Evolutionary conservation across 2,888 invertebrate species (phyloP).

Genomic region (Melolontha melolontha): DNA sequence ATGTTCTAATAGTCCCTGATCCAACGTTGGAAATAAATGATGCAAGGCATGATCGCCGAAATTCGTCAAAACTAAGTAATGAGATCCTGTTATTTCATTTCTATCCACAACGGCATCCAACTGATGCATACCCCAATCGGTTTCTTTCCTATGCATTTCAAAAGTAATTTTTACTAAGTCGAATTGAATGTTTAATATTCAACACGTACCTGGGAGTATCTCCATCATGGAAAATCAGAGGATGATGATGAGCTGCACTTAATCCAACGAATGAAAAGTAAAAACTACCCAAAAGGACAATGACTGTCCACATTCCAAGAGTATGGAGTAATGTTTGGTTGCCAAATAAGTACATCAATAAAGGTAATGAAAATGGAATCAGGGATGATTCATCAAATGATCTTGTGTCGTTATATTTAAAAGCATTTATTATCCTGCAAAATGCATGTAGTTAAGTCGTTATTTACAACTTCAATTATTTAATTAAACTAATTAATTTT

Average conservation of each 20-base stretch:
- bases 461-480: too few relatives aligned
- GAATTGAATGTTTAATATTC: neutral
- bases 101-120: slow-evolving; percentile 81
- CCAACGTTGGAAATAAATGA: slow-evolving; percentile 84
- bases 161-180: slow-evolving; percentile 50
- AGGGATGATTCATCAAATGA: slow-evolving; percentile 62
- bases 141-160: slow-evolving; percentile 57
- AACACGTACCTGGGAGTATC: slow-evolving; percentile 71
- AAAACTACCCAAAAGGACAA: slow-evolving; percentile 70
- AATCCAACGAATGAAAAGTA: slow-evolving; percentile 73
- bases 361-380: slow-evolving; percentile 48
- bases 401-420: slow-evolving; percentile 18
- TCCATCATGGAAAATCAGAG: slow-evolving; percentile 81
- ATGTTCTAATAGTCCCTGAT: slow-evolving; percentile 78
- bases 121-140: slow-evolving; percentile 84
- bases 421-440: slow-evolving; percentile 13
- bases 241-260: slow-evolving; percentile 83
- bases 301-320: slow-evolving; percentile 69
- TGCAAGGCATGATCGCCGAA: slow-evolving; percentile 85
- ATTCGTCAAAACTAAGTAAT: slow-evolving; percentile 76
- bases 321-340: slow-evolving; percentile 59
- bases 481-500: too few relatives aligned
- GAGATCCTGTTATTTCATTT: slow-evolving; percentile 74
- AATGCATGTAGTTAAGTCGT: neutral
- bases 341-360: slow-evolving; percentile 50